These are phyloP conservation scores for Thunnus maccoyii DNA, from an alignment of 2,113 vertebrate genomes.

Conservation along the genomic window DNA sequence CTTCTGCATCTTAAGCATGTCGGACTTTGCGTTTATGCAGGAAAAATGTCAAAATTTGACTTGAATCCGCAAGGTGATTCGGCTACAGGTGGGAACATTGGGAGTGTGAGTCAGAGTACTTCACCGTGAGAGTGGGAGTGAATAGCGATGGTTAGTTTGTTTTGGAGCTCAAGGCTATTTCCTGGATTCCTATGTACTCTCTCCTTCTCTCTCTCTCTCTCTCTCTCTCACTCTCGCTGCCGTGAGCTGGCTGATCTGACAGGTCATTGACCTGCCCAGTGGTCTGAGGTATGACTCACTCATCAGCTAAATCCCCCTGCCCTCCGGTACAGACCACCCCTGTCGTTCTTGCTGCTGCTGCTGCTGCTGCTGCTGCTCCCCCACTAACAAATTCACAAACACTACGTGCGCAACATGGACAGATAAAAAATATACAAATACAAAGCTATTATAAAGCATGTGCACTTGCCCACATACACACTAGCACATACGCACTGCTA, in stretches of 20 bases:
- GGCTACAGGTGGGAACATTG: conserved; percentile 59
- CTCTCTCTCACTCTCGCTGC: conserved; percentile 10
- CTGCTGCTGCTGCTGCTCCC: conserved; percentile 25
- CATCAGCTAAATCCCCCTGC: conserved; percentile 27
- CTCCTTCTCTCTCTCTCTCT: background rate
- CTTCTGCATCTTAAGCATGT: background rate
- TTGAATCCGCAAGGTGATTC: conserved; percentile 20
- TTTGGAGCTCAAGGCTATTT: conserved; percentile 61
- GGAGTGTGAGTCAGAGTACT: conserved; percentile 60
- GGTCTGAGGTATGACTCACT: conserved; percentile 72
- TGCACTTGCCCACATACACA: background rate
- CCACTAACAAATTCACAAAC: background rate
- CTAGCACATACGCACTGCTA: background rate
- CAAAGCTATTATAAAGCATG: background rate
- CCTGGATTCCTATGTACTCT: conserved; percentile 49
- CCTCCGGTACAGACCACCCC: conserved; percentile 24
- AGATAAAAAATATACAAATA: background rate
- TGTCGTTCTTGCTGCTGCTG: conserved; percentile 12
- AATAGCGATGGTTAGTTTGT: conserved; percentile 51
- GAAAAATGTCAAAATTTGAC: conserved; percentile 19
- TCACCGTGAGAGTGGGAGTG: conserved; percentile 53
- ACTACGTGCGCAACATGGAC: background rate
- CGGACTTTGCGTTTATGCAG: conserved; percentile 4
- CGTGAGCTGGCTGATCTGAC: conserved; percentile 46
- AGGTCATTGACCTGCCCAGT: conserved; percentile 69